phyloP scores from a whole-genome alignment of 2,888 invertebrate species.

The Pemphredon lugubris region DNA sequence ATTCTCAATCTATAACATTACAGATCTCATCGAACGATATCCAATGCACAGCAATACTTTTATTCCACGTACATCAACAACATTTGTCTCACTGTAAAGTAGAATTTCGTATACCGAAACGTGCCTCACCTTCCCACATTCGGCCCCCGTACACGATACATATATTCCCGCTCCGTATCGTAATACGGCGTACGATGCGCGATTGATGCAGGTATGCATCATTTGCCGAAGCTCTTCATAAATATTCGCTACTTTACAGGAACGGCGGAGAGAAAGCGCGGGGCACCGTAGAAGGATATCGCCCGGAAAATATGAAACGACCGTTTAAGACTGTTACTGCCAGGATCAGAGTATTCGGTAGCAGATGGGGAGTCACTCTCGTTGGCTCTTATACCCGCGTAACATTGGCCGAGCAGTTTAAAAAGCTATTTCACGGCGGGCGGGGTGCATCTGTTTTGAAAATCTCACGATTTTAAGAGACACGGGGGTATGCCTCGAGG shows the following conservation, averaged over 20 bases:
- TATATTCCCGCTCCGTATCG: neutral
- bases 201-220: slow-evolving; percentile 28
- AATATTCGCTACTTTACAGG: slow-evolving; percentile 64
- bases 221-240: slow-evolving; percentile 63
- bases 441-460: slow-evolving; percentile 77
- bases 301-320: slow-evolving; percentile 73
- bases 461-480: slow-evolving; percentile 69
- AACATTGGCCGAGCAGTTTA: slow-evolving; percentile 72
- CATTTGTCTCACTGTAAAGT: no score
- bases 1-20: no score
- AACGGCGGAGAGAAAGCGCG: slow-evolving; percentile 3
- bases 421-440: slow-evolving; percentile 73
- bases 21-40: no score
- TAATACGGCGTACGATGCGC: neutral
- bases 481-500: slow-evolving; percentile 45
- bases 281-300: slow-evolving; percentile 61
- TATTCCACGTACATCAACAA: no score
- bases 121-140: neutral
- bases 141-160: neutral
- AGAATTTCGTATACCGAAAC: no score
- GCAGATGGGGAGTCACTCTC: slow-evolving; percentile 55
- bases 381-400: slow-evolving; percentile 46
- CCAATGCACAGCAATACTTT: no score
- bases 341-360: slow-evolving; percentile 67
- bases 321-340: slow-evolving; percentile 74